phyloP scores from a whole-genome alignment of 2,888 invertebrate genomes.

The Cantharis lateralis region DNA sequence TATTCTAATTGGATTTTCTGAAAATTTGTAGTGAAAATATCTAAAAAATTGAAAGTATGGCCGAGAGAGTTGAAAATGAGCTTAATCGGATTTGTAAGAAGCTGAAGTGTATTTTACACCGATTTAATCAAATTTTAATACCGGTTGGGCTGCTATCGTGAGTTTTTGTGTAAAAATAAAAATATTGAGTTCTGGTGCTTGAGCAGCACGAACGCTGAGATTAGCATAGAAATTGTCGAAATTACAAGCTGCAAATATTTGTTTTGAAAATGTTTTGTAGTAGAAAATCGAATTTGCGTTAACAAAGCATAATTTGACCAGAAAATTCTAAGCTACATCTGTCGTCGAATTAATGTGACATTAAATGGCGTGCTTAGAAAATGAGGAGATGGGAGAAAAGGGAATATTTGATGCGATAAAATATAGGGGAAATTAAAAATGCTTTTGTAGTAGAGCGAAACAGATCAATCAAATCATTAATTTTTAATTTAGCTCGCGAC shows the following conservation, averaged over 20 bases:
- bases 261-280: neutral
- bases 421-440: neutral
- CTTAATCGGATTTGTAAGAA: neutral
- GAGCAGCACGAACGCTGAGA: neutral
- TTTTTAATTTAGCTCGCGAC: neutral
- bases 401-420: neutral
- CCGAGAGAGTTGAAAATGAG: neutral
- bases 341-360: conserved; percentile 1
- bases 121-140: neutral
- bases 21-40: neutral
- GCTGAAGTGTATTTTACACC: neutral
- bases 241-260: neutral
- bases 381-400: neutral
- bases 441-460: neutral
- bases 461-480: neutral
- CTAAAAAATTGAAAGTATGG: neutral
- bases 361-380: neutral
- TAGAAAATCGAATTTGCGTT: neutral
- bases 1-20: neutral
- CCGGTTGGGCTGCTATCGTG: too few relatives aligned
- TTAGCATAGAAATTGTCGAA: neutral
- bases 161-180: neutral
- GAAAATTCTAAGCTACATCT: conserved; percentile 1
- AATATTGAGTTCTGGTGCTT: neutral
- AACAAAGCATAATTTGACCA: neutral